Evolutionary conservation across 2,888 invertebrate genomes (phyloP).

Genomic region (Cheilosia vernalis): DNA sequence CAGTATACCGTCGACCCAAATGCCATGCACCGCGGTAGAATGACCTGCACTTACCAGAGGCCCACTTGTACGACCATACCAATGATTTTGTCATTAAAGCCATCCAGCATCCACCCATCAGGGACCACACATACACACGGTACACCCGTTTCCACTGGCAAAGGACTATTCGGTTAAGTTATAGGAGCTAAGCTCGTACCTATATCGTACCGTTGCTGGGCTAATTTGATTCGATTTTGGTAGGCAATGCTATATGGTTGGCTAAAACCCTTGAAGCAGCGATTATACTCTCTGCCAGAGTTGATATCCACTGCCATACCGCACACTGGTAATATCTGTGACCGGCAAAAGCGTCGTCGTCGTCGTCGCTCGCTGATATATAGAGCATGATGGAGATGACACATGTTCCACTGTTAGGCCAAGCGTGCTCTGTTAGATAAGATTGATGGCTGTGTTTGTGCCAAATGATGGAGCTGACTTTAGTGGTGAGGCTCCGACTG

Average conservation of each 20-base stretch:
- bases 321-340: conserved; percentile 23
- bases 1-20: conserved; percentile 18
- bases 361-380: conserved; percentile 1
- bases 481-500: background rate
- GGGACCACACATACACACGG: background rate
- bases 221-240: conserved; percentile 63
- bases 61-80: conserved; percentile 3
- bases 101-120: background rate
- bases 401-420: conserved; percentile 20
- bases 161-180: conserved; percentile 27
- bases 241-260: conserved; percentile 1
- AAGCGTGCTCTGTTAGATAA: conserved; percentile 31
- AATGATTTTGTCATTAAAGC: conserved; percentile 58
- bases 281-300: conserved; percentile 24
- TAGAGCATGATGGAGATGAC: conserved; percentile 32
- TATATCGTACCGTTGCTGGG: conserved; percentile 38
- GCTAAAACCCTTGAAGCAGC: conserved; percentile 7
- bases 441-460: conserved; percentile 42
- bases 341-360: conserved; percentile 10
- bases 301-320: conserved; percentile 26
- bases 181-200: background rate
- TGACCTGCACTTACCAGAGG: conserved; percentile 19
- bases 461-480: conserved; percentile 16
- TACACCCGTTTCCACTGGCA: background rate
- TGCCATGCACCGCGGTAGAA: conserved; percentile 23